Percentiles rank a stretch among this genome's conserved stretches.
phyloP scores from a whole-genome alignment of 2,888 invertebrate species.

The Conchocele bisecta region DNA sequence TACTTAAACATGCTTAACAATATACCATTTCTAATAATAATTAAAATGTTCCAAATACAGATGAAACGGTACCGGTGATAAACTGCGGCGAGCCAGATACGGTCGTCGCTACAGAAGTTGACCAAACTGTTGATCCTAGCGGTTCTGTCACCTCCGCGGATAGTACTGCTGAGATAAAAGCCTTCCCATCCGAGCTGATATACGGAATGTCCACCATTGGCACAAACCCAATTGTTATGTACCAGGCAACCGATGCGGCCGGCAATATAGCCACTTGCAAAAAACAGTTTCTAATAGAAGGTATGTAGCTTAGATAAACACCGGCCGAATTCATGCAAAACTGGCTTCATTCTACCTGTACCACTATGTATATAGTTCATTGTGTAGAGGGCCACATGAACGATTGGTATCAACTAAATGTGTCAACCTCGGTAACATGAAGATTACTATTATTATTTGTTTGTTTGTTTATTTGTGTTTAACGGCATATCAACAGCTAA shows the following conservation, averaged over 20 bases:
- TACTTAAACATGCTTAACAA: too few relatives aligned
- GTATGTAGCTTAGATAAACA: too few relatives aligned
- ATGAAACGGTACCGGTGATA: slow-evolving; percentile 40
- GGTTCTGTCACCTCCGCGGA: slow-evolving; percentile 24
- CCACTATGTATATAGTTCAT: too few relatives aligned
- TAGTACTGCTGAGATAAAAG: slow-evolving; percentile 5
- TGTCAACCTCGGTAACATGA: too few relatives aligned
- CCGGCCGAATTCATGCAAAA: too few relatives aligned
- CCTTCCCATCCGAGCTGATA: slow-evolving; percentile 21
- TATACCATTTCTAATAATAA: not conserved
- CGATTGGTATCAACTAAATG: too few relatives aligned
- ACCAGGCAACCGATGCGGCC: slow-evolving; percentile 58
- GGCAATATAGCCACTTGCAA: slow-evolving; percentile 60
- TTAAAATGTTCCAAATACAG: slow-evolving; percentile 17
- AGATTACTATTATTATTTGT: too few relatives aligned
- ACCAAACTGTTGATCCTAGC: too few relatives aligned
- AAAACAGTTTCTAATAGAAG: slow-evolving; percentile 67
- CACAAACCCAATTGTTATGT: slow-evolving; percentile 51
- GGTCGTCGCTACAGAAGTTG: slow-evolving; percentile 11
- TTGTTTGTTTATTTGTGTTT: too few relatives aligned
- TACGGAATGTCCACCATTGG: slow-evolving; percentile 45
- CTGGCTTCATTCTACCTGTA: too few relatives aligned
- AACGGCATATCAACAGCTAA: too few relatives aligned
- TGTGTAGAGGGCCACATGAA: too few relatives aligned
- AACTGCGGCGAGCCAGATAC: slow-evolving; percentile 22